Evolutionary conservation across 2,113 vertebrate genomes (phyloP).

Genomic region (Australoheros scitulus): DNA sequence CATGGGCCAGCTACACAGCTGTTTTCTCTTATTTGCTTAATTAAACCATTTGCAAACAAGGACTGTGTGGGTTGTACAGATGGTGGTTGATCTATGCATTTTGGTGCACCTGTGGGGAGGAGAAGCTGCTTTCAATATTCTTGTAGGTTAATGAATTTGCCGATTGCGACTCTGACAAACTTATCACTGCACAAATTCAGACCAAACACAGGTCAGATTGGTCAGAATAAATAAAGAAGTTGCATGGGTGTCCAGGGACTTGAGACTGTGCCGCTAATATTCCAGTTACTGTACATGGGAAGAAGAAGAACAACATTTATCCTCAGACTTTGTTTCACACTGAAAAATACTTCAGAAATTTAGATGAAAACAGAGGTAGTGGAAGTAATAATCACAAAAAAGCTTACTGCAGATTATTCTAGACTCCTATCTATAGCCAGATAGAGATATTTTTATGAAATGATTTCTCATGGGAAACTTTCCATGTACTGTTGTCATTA

Average conservation of each 20-base stretch:
- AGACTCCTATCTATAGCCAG: neutral
- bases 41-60: conserved; percentile 10
- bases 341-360: neutral
- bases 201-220: neutral
- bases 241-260: neutral
- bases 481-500: conserved; percentile 39
- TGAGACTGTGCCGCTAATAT: neutral
- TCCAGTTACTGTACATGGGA: neutral
- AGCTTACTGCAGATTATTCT: conserved; percentile 11
- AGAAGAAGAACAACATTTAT: neutral
- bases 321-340: neutral
- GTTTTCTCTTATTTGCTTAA: conserved; percentile 10
- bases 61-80: neutral
- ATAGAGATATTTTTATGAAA: conserved; percentile 20
- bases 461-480: conserved; percentile 66
- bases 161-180: neutral
- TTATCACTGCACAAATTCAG: neutral
- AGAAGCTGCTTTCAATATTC: conserved; percentile 2
- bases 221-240: neutral
- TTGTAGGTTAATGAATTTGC: neutral
- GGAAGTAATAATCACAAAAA: neutral
- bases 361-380: neutral
- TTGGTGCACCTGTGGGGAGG: neutral
- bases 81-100: neutral
- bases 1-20: neutral